Conservation (phyloP, 2,888 invertebrate genomes). For the Panorpa germanica region DNA sequence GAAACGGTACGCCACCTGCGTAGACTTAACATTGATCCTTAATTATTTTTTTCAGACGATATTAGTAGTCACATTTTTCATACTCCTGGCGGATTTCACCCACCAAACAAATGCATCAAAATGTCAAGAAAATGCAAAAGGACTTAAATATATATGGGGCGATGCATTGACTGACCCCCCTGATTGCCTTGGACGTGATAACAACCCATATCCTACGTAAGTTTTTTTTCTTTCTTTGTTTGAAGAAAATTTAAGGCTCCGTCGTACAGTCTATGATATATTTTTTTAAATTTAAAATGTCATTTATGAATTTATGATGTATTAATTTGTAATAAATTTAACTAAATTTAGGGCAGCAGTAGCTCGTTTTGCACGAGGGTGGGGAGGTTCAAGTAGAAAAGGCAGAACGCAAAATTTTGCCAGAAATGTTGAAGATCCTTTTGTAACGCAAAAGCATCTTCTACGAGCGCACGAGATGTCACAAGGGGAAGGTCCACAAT, state of each 20-base stretch:
- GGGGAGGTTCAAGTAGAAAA: constrained; percentile 45
- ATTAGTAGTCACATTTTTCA: too few species aligned
- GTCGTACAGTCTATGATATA: background rate
- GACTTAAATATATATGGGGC: constrained; percentile 72
- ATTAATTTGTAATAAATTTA: background rate
- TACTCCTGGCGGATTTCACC: too few species aligned
- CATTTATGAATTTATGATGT: background rate
- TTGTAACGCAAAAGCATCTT: constrained; percentile 51
- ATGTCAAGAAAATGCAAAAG: too few species aligned
- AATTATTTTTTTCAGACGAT: too few species aligned
- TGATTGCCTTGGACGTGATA: constrained; percentile 69
- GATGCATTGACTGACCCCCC: constrained; percentile 62
- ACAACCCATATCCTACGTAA: constrained; percentile 70
- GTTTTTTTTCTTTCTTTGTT: constrained; percentile 15
- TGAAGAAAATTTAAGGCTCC: background rate
- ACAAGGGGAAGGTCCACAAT: constrained; percentile 25
- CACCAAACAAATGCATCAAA: too few species aligned
- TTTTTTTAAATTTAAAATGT: constrained; percentile 1
- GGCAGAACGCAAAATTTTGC: constrained; percentile 38
- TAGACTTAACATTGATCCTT: too few species aligned
- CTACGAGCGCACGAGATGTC: constrained; percentile 36
- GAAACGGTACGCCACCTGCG: too few species aligned
- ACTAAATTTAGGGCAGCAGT: constrained; percentile 47
- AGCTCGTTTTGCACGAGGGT: constrained; percentile 47
- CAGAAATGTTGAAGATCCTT: constrained; percentile 48